These are phyloP conservation scores for Andrena minutula DNA, from an alignment of 2,888 invertebrate species.

Conservation along the genomic window DNA sequence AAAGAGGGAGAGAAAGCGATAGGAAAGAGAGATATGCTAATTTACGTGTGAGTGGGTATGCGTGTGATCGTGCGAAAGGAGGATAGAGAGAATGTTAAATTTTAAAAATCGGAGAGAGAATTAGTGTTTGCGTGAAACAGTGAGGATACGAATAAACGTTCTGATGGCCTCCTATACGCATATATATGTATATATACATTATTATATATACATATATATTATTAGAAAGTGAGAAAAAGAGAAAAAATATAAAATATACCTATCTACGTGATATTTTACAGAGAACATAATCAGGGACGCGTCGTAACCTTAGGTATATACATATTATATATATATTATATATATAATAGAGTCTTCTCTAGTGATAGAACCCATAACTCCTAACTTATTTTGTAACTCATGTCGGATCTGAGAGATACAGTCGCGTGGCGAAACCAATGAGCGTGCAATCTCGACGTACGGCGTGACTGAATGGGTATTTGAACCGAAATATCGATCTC, in stretches of 20 bases:
- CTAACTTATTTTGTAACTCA: slow-evolving; percentile 70
- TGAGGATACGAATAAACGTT: slow-evolving; percentile 39
- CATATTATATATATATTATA: slow-evolving; percentile 55
- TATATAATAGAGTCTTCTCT: slow-evolving; percentile 63
- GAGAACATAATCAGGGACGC: slow-evolving; percentile 82
- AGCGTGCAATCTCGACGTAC: slow-evolving; percentile 71
- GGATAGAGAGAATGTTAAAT: slow-evolving; percentile 4
- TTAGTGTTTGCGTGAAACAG: background rate
- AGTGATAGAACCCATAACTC: slow-evolving; percentile 64
- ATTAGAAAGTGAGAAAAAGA: slow-evolving; percentile 58
- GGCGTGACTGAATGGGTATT: slow-evolving; percentile 35
- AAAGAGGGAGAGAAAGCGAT: slow-evolving; percentile 22
- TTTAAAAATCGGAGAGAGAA: slow-evolving; percentile 11
- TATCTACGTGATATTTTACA: slow-evolving; percentile 82
- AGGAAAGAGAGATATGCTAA: background rate
- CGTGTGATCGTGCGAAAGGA: slow-evolving; percentile 12
- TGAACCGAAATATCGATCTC: slow-evolving; percentile 20
- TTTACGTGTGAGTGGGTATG: slow-evolving; percentile 23
- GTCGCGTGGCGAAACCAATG: slow-evolving; percentile 53
- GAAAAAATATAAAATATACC: slow-evolving; percentile 66
- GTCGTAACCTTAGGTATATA: slow-evolving; percentile 73
- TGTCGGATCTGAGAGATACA: slow-evolving; percentile 54
- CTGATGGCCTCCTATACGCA: slow-evolving; percentile 60
- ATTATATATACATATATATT: slow-evolving; percentile 27
- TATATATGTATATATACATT: slow-evolving; percentile 52